Evolutionary conservation across 2,888 invertebrate genomes (phyloP).

Genomic region (Cephus runcator): DNA sequence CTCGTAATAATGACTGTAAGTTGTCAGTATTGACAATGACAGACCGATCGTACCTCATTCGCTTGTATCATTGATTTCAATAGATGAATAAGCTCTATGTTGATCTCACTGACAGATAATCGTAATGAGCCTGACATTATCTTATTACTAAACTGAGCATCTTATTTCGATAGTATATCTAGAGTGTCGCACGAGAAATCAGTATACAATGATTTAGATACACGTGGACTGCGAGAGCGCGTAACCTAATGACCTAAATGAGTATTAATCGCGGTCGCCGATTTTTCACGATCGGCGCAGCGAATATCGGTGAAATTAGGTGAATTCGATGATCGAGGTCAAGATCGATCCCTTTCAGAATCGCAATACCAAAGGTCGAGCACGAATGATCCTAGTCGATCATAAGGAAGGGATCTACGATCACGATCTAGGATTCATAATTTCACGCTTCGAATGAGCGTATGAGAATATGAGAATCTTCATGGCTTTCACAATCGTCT

Average conservation of each 20-base stretch:
- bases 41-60: neutral
- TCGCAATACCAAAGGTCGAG: neutral
- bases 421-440: neutral
- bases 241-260: slow-evolving; percentile 53
- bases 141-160: neutral
- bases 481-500: neutral
- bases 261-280: slow-evolving; percentile 30
- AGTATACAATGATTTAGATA: neutral
- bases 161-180: neutral
- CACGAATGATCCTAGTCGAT: neutral
- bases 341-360: neutral
- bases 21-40: neutral
- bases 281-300: neutral
- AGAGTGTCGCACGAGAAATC: neutral
- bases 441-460: neutral
- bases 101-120: neutral
- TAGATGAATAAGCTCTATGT: neutral
- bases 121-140: neutral
- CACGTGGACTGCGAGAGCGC: slow-evolving; percentile 5
- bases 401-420: neutral
- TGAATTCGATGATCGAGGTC: neutral
- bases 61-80: neutral
- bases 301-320: neutral
- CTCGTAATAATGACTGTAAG: neutral
- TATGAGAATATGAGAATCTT: neutral